Conservation (phyloP, 1,140 invertebrate genomes). For the Leucophenga varia region DNA sequence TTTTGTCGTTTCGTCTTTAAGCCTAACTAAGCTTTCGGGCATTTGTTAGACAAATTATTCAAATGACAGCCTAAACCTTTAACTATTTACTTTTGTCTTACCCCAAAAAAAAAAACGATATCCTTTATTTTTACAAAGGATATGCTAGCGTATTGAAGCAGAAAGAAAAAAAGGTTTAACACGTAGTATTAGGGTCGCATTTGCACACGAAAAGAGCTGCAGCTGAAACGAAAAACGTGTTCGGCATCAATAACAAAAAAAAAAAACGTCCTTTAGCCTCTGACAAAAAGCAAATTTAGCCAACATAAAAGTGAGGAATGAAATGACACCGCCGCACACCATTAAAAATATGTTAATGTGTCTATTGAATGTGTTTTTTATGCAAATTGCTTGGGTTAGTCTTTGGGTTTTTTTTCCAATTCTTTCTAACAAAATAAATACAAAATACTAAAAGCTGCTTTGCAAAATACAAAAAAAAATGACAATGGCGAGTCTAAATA, state of each 20-base stretch:
- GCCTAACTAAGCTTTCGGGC: no score
- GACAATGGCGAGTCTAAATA: no score
- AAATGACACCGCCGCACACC: constrained; percentile 43
- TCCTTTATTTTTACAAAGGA: no score
- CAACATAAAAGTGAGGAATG: constrained; percentile 9
- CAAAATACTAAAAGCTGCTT: no score
- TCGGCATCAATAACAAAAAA: constrained; percentile 36
- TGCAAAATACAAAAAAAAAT: no score
- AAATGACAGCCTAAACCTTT: constrained; percentile 17
- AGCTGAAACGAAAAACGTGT: constrained; percentile 39
- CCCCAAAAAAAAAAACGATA: no score
- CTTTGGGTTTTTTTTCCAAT: constrained; percentile 7
- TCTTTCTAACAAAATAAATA: not conserved
- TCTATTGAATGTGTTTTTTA: constrained; percentile 30
- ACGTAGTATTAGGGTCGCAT: no score
- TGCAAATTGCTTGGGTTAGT: constrained; percentile 30
- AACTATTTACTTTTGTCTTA: no score
- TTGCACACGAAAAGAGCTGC: no score
- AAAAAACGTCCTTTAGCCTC: constrained; percentile 30
- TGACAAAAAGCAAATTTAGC: constrained; percentile 13
- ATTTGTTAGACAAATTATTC: constrained; percentile 32
- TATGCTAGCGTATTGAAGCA: no score
- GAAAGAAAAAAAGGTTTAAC: constrained; percentile 18
- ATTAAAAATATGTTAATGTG: constrained; percentile 40
- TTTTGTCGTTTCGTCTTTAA: no score